These are phyloP conservation scores for Petrocephalus zakoni DNA, from an alignment of 2,113 vertebrate genomes.

Conservation along the genomic window DNA sequence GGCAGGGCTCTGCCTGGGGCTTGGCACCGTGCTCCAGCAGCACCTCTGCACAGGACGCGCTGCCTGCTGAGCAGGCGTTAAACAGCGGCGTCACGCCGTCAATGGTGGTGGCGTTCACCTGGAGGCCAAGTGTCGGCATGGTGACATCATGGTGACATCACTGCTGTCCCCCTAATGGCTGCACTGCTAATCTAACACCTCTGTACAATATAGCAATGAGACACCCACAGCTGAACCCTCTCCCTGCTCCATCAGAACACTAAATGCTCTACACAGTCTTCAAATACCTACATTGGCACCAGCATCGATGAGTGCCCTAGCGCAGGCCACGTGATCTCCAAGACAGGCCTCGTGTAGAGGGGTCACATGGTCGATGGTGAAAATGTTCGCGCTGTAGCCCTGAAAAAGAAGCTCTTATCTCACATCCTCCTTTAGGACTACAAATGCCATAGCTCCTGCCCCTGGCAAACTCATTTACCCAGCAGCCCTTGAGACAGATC, in stretches of 20 bases:
- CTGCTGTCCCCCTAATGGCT: neutral
- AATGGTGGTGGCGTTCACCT: constrained; percentile 89
- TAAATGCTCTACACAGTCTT: neutral
- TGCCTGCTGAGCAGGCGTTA: constrained; percentile 82
- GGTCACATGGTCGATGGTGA: constrained; percentile 89
- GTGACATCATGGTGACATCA: neutral
- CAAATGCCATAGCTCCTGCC: neutral
- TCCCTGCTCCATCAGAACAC: neutral
- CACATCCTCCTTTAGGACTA: neutral
- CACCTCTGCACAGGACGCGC: constrained; percentile 71
- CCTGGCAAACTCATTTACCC: neutral
- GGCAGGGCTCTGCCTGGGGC: constrained; percentile 70
- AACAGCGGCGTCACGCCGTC: constrained; percentile 85
- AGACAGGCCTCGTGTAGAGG: constrained; percentile 92
- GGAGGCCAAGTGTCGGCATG: neutral
- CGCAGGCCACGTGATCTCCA: constrained; percentile 84
- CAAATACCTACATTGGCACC: constrained; percentile 79
- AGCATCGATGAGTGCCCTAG: constrained; percentile 79
- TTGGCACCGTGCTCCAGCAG: constrained; percentile 83
- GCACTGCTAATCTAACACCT: neutral
- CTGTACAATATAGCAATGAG: neutral
- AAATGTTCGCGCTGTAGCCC: constrained; percentile 82
- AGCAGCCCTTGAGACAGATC: neutral
- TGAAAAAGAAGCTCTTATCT: constrained; percentile 37
- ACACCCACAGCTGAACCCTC: neutral